A percentile compares a stretch with the other conserved stretches of the same genome.
These are phyloP conservation scores for Silurus meridionalis DNA, from an alignment of 2,113 vertebrate genomes.

Conservation along the genomic window DNA sequence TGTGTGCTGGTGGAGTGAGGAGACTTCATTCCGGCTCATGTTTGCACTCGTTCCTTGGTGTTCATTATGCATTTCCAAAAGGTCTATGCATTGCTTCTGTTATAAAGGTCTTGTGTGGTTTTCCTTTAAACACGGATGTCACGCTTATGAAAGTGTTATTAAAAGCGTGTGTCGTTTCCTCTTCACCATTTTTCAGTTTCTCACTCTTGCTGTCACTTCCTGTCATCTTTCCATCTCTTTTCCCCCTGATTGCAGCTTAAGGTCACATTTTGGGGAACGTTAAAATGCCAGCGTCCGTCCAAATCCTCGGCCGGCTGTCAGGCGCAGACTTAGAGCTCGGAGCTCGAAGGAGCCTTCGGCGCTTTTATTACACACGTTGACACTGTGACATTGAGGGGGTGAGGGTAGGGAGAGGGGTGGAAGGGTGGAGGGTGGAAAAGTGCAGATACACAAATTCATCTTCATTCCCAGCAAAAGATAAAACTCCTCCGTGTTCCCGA, in stretches of 20 bases:
- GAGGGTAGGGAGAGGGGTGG: too few relatives aligned
- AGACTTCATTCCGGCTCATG: not conserved
- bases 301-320: conserved; percentile 5
- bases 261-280: conserved; percentile 22
- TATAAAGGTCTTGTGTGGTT: not conserved
- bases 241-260: not conserved
- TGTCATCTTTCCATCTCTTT: not conserved
- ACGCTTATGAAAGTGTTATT: not conserved
- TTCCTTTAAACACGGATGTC: too few relatives aligned
- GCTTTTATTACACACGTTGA: not conserved
- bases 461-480: not conserved
- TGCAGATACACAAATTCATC: not conserved
- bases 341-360: not conserved
- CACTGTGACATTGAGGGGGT: conserved; percentile 19
- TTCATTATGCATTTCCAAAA: not conserved
- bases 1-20: not conserved
- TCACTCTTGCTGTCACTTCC: not conserved
- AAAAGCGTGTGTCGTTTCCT: too few relatives aligned
- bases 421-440: not conserved
- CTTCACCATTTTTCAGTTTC: not conserved
- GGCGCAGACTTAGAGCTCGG: not conserved
- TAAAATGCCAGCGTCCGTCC: conserved; percentile 9
- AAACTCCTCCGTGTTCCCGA: not conserved
- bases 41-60: not conserved
- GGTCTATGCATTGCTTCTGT: not conserved